Evolutionary conservation across 2,888 invertebrate species (phyloP).

Genomic region (Megalurothrips usitatus): DNA sequence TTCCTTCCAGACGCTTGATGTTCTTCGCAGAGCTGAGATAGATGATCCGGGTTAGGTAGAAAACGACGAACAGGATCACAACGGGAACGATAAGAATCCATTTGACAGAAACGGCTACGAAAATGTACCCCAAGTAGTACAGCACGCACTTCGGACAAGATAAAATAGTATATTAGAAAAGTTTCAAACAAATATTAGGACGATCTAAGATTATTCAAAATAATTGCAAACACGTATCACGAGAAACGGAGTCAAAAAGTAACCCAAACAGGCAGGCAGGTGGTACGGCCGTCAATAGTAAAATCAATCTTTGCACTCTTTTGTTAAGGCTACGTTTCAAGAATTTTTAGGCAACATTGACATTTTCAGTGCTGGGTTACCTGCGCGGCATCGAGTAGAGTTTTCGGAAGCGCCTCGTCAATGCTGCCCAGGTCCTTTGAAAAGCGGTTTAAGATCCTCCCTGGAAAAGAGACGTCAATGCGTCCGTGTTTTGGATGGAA

Average conservation of each 20-base stretch:
- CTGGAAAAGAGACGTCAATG: constrained; percentile 41
- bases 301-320: too few relatives aligned
- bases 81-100: constrained; percentile 48
- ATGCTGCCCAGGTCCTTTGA: constrained; percentile 78
- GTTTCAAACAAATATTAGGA: too few relatives aligned
- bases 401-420: constrained; percentile 67
- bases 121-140: constrained; percentile 30
- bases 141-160: too few relatives aligned
- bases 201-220: too few relatives aligned
- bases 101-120: constrained; percentile 51
- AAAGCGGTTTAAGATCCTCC: constrained; percentile 74
- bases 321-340: too few relatives aligned
- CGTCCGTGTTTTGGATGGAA: too few relatives aligned
- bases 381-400: constrained; percentile 59
- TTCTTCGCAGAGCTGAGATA: constrained; percentile 67
- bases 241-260: too few relatives aligned
- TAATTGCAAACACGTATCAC: too few relatives aligned
- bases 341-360: too few relatives aligned
- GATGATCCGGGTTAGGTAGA: constrained; percentile 58
- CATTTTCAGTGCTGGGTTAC: constrained; percentile 35
- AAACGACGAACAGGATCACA: constrained; percentile 56
- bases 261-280: too few relatives aligned
- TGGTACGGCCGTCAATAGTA: too few relatives aligned
- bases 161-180: too few relatives aligned
- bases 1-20: constrained; percentile 63